phyloP scores from a whole-genome alignment of 2,888 invertebrate species.

The Drosophila glabriapex region DNA sequence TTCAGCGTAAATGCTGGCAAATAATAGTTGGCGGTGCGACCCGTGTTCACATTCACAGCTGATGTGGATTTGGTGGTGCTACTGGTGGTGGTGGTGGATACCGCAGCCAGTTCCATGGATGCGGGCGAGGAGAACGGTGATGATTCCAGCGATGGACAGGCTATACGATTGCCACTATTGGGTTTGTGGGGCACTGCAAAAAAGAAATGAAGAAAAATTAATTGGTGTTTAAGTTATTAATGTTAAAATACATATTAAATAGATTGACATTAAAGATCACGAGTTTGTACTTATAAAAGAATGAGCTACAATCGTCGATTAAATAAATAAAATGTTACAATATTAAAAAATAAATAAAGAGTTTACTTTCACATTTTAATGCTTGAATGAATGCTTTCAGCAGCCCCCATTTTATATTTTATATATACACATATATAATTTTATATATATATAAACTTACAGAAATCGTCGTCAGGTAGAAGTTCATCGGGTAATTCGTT shows the following conservation, averaged over 20 bases:
- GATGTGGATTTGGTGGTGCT: slow-evolving; percentile 29
- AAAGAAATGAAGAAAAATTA: neutral
- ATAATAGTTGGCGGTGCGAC: slow-evolving; percentile 63
- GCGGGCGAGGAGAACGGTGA: slow-evolving; percentile 84
- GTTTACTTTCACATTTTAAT: neutral
- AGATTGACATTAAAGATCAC: neutral
- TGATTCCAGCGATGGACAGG: slow-evolving; percentile 83
- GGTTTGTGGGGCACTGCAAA: slow-evolving; percentile 72
- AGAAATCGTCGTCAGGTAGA: slow-evolving; percentile 78
- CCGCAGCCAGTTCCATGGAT: slow-evolving; percentile 80
- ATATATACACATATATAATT: neutral
- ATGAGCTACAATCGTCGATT: neutral
- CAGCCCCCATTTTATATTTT: neutral
- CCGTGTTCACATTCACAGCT: slow-evolving; percentile 27
- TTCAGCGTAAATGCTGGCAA: slow-evolving; percentile 73
- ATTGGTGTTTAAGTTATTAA: neutral
- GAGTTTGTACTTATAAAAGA: neutral
- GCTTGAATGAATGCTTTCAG: too few relatives aligned
- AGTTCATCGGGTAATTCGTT: slow-evolving; percentile 78
- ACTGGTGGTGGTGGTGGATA: slow-evolving; percentile 36
- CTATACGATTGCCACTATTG: slow-evolving; percentile 68
- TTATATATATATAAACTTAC: slow-evolving; percentile 66
- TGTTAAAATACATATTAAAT: neutral
- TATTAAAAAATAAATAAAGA: neutral
- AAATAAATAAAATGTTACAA: neutral